phyloP scores from a whole-genome alignment of 2,797 vertebrate species.

The Spinus olivaceus region DNA sequence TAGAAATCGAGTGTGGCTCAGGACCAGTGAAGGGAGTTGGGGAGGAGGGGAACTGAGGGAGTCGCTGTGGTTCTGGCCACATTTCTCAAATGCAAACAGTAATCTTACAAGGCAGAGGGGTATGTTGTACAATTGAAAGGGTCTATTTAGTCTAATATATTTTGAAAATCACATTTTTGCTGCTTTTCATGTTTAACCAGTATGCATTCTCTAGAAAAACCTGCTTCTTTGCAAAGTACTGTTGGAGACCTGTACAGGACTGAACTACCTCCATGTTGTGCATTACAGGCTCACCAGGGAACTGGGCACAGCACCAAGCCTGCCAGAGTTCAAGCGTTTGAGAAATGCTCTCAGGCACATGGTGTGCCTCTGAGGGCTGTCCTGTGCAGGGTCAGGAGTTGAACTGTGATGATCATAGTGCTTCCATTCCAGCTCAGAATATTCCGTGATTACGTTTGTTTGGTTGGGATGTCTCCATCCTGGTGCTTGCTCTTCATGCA shows the following conservation, averaged over 20 bases:
- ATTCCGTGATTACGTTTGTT: neutral
- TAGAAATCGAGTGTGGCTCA: neutral
- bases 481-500: neutral
- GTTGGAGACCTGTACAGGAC: neutral
- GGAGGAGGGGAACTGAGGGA: neutral
- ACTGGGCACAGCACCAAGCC: neutral
- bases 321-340: neutral
- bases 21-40: neutral
- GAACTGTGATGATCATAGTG: neutral
- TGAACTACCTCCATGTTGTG: neutral
- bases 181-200: neutral
- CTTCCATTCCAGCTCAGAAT: neutral
- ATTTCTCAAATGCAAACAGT: neutral
- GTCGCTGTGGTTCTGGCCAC: neutral
- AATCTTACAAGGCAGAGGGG: neutral
- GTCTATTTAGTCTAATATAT: neutral
- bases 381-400: neutral
- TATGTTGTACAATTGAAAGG: neutral
- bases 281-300: neutral
- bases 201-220: neutral
- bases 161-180: neutral
- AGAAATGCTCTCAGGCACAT: neutral
- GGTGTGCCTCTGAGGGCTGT: neutral
- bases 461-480: neutral
- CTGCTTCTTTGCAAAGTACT: neutral